Evolutionary conservation across 2,888 invertebrate genomes (phyloP).

Genomic region (Ophion ellenae): DNA sequence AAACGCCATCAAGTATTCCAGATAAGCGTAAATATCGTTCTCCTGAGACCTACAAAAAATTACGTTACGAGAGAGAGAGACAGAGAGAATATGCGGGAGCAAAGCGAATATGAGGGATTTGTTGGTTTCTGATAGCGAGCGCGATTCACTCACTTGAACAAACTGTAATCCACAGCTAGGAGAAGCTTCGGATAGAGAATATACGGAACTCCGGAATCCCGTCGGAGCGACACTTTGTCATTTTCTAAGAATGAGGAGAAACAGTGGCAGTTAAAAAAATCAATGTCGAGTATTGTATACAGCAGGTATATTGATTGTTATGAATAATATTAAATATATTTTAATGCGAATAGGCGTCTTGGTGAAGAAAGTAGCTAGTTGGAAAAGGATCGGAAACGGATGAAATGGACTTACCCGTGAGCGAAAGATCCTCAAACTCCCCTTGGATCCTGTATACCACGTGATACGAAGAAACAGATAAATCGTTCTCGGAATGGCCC

Average conservation of each 20-base stretch:
- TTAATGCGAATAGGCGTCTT: too few relatives aligned
- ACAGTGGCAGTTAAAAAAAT: neutral
- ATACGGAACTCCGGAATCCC: slow-evolving; percentile 14
- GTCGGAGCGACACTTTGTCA: neutral
- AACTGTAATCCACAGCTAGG: slow-evolving; percentile 52
- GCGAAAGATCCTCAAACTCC: neutral
- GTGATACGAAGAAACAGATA: slow-evolving; percentile 45
- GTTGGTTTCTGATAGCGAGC: neutral
- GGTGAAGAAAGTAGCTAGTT: too few relatives aligned
- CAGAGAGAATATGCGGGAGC: neutral
- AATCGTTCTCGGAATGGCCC: slow-evolving; percentile 3
- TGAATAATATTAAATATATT: too few relatives aligned
- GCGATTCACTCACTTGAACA: slow-evolving; percentile 21
- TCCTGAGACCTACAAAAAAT: slow-evolving; percentile 4
- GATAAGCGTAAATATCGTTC: neutral
- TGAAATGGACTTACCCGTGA: neutral
- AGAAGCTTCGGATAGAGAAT: slow-evolving; percentile 64
- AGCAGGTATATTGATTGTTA: neutral
- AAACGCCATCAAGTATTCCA: slow-evolving; percentile 50
- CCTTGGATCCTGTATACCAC: slow-evolving; percentile 43
- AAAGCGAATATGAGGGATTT: neutral
- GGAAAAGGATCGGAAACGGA: neutral
- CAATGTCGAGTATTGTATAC: neutral
- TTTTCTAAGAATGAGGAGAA: neutral
- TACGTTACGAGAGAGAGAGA: neutral